Percentiles rank a stretch among this genome's conserved stretches.
Conservation (phyloP, 2,113 vertebrate species). For the Scomber scombrus region DNA sequence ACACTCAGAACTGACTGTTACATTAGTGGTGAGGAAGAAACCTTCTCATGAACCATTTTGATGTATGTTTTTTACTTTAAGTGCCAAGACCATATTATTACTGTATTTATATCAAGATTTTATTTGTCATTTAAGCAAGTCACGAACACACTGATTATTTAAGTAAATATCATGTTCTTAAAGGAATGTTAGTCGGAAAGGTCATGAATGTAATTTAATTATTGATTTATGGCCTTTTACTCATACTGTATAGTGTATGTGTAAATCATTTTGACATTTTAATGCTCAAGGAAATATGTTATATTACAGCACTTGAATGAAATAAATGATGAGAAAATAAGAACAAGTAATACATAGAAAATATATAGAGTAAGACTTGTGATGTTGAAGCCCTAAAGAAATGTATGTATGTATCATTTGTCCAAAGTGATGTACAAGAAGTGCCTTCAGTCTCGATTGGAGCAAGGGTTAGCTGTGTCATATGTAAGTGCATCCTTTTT, state of each 20-base stretch:
- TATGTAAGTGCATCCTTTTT: not conserved
- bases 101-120: not conserved
- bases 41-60: not conserved
- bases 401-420: not conserved
- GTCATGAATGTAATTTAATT: conserved; percentile 30
- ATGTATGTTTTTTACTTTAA: not conserved
- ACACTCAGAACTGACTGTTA: conserved; percentile 15
- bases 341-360: conserved; percentile 6
- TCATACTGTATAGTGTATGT: conserved; percentile 15
- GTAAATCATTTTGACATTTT: conserved; percentile 54
- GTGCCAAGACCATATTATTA: not conserved
- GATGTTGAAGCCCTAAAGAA: not conserved
- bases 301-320: not conserved
- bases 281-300: conserved; percentile 24
- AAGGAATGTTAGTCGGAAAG: conserved; percentile 39
- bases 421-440: not conserved
- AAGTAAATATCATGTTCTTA: conserved; percentile 35
- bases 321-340: conserved; percentile 17
- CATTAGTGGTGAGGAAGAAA: not conserved
- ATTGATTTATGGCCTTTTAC: conserved; percentile 44
- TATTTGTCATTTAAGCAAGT: not conserved
- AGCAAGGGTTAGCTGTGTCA: not conserved
- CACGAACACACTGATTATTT: not conserved
- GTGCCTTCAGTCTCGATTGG: not conserved
- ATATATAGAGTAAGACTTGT: not conserved